Conservation (phyloP, 2,113 vertebrate species). For the Ceyx melanurus region DNA sequence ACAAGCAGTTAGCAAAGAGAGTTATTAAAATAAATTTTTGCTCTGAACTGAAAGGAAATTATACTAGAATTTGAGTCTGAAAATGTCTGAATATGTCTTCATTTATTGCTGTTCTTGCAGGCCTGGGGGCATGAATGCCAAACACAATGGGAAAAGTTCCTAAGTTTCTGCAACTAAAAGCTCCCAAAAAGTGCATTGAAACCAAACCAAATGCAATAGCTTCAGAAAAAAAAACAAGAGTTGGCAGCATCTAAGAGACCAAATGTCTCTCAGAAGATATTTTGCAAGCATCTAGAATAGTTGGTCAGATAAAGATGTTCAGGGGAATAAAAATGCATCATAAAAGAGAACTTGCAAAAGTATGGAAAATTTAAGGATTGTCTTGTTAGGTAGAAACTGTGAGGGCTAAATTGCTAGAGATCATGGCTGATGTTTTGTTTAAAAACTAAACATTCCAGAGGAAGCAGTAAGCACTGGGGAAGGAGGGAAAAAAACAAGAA, state of each 20-base stretch:
- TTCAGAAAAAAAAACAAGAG: slow-evolving; percentile 29
- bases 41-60: not conserved
- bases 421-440: not conserved
- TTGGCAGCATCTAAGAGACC: not conserved
- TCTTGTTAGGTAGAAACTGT: not conserved
- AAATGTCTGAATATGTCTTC: slow-evolving; percentile 17
- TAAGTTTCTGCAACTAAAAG: slow-evolving; percentile 29
- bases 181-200: slow-evolving; percentile 16
- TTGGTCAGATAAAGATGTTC: not conserved
- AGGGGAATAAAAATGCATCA: not conserved
- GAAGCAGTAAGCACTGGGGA: not conserved
- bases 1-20: not conserved
- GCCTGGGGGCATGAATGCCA: slow-evolving; percentile 14
- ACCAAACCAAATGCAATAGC: slow-evolving; percentile 11
- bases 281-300: slow-evolving; percentile 3
- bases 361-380: not conserved
- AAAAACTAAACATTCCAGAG: not conserved
- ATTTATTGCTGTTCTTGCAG: slow-evolving; percentile 22
- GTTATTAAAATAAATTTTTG: not conserved
- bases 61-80: slow-evolving; percentile 1
- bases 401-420: not conserved
- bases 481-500: not conserved
- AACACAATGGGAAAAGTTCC: slow-evolving; percentile 19
- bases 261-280: not conserved
- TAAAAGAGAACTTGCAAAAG: not conserved